Conservation (phyloP, 1,140 invertebrate species). For the Phthorimaea operculella region DNA sequence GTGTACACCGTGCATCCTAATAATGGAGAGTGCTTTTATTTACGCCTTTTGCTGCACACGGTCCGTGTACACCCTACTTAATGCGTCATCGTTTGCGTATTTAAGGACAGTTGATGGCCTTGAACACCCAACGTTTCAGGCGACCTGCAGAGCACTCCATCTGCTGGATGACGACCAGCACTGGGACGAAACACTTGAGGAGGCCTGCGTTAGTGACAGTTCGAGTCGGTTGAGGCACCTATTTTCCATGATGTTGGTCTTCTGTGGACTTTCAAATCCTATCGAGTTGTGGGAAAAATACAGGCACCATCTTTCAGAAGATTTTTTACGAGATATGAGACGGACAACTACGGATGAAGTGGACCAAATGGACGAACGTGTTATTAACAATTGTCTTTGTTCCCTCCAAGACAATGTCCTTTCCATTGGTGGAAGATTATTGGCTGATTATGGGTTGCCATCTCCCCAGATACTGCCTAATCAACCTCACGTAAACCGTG, state of each 20-base stretch:
- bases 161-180: slow-evolving; percentile 32
- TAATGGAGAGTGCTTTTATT: slow-evolving; percentile 30
- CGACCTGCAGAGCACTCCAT: slow-evolving; percentile 22
- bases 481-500: too few relatives aligned
- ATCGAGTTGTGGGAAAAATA: slow-evolving; percentile 28
- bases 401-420: too few relatives aligned
- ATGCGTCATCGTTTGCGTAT: slow-evolving; percentile 20
- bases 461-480: too few relatives aligned
- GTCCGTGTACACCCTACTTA: slow-evolving; percentile 27
- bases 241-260: slow-evolving; percentile 31
- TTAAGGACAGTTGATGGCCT: slow-evolving; percentile 20
- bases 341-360: too few relatives aligned
- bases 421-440: too few relatives aligned
- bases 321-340: too few relatives aligned
- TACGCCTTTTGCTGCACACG: slow-evolving; percentile 25
- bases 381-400: too few relatives aligned
- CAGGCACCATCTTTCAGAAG: too few relatives aligned
- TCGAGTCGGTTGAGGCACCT: slow-evolving; percentile 23
- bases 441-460: too few relatives aligned
- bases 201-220: slow-evolving; percentile 23
- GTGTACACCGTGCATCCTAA: slow-evolving; percentile 32
- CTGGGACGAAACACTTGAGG: slow-evolving; percentile 30
- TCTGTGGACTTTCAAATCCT: slow-evolving; percentile 32
- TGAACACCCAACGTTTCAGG: slow-evolving; percentile 21
- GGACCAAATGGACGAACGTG: too few relatives aligned